Evolutionary conservation across 1,140 invertebrate genomes (phyloP), one percentile per base, ranked within the genome.

Genomic region (Solenopsis fugax): DNA sequence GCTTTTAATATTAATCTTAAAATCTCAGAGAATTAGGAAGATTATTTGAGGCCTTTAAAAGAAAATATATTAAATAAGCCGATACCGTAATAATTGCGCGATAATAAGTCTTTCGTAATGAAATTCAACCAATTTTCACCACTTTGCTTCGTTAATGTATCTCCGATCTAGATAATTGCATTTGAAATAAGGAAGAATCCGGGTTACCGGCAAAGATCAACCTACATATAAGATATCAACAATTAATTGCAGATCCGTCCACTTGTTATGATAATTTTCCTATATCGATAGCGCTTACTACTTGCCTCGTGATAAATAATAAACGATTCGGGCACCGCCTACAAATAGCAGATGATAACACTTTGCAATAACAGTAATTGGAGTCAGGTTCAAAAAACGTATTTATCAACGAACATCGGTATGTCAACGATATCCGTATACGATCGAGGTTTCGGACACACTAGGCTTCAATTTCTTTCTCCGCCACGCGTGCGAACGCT

Each of bases 361-460:
- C 41, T 56, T 48, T 58, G 54, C 60, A 75, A 75, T 84, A 29
- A 84, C 24, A 84, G 24, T 45, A 37, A 60, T 60, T 56, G 29
- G 41, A 58, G 18, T 1, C 7, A 58, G 7, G 21, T 41, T 84
- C 2, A 7, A 24, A 71, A 56, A 84, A 48, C 4, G 13, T 24
- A 71, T 84, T 82, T 73, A 58, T 60, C 37, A 71, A 41, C 64
- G 34, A 54, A 54, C 65, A 65, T 34, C 41, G 41, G 29, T 37
- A 50, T 62, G 50, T 48, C 56, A 56, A n/a, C 54, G 69, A 84
- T 84, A 84, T 84, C 80, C 80, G 80, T 75, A 18, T 84, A 48
- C 56, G 45, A 84, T 75, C 69, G 80, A 84, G 80, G 80, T 84
- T 84, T 84, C 4, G 69, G 69, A 84, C 80, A 84, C 80, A 84